phyloP scores from a whole-genome alignment of 92 coral and sea anemone genomes.

The Diadumene lineata region DNA sequence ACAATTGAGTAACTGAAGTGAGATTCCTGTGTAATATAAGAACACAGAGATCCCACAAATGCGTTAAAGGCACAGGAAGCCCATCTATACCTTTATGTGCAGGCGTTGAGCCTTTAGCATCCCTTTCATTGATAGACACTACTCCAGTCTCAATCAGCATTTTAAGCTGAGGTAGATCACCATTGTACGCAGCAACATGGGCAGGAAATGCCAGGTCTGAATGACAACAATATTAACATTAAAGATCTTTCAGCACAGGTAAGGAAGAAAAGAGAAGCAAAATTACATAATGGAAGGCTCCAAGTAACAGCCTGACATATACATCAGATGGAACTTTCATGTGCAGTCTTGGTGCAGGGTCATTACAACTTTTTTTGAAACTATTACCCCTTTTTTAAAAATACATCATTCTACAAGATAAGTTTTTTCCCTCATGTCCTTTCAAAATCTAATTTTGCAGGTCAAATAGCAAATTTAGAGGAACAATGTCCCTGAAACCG shows the following conservation, averaged over 20 bases:
- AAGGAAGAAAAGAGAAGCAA: too few species aligned
- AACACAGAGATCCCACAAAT: not conserved
- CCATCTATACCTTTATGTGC: conserved; percentile 84
- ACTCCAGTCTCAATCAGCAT: conserved; percentile 98
- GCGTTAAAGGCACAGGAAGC: not conserved
- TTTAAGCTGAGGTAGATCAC: conserved; percentile 85
- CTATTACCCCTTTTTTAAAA: too few species aligned
- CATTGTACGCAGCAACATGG: conserved; percentile 94
- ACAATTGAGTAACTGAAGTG: too few species aligned
- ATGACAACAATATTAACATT: not conserved
- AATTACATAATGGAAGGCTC: too few species aligned
- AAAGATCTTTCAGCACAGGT: not conserved
- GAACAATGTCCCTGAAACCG: too few species aligned
- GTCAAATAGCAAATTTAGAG: too few species aligned
- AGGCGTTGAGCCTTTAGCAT: conserved; percentile 95
- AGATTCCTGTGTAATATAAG: not conserved
- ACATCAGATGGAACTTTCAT: too few species aligned
- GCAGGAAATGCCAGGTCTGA: conserved; percentile 98
- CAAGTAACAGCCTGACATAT: too few species aligned
- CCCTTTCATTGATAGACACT: conserved; percentile 91
- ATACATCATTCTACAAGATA: not conserved
- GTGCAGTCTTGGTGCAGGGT: too few species aligned
- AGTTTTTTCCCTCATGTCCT: not conserved
- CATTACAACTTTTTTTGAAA: too few species aligned
- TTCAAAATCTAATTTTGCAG: too few species aligned